Percentiles rank a stretch among this genome's conserved stretches.
phyloP scores from a whole-genome alignment of 2,113 vertebrate species.

The Onychostoma macrolepis region DNA sequence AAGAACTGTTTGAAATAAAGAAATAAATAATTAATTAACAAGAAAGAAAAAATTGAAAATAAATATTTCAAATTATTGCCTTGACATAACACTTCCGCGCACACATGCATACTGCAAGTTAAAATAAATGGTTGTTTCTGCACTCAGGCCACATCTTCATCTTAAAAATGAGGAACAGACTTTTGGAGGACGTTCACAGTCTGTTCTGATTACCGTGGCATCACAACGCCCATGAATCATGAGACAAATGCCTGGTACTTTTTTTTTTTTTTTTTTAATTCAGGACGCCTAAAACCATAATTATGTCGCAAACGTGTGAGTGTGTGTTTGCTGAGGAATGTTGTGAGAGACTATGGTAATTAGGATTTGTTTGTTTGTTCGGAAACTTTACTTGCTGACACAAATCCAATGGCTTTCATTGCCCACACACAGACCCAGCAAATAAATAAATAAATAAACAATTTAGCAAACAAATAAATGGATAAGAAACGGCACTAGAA shows the following conservation, averaged over 20 bases:
- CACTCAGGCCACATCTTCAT: not conserved
- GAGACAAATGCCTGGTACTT: not conserved
- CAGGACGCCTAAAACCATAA: not conserved
- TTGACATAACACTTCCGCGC: not conserved
- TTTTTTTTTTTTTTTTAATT: not conserved
- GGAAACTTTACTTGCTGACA: constrained; percentile 27
- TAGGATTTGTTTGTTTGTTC: constrained; percentile 23
- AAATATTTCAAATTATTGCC: not conserved
- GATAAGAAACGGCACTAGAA: constrained; percentile 4
- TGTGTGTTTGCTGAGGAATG: constrained; percentile 4
- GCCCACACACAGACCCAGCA: constrained; percentile 29
- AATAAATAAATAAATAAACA: constrained; percentile 30
- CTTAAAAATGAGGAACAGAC: not conserved
- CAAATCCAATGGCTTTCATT: constrained; percentile 9
- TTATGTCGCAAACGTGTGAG: not conserved
- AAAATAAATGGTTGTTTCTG: not conserved
- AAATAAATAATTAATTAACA: too few relatives aligned
- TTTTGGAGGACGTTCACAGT: not conserved
- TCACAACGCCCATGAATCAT: constrained; percentile 9
- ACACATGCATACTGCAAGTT: not conserved
- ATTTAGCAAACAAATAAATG: not conserved
- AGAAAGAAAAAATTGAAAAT: not conserved
- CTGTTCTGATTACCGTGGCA: not conserved
- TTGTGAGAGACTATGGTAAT: constrained; percentile 31
- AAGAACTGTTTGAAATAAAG: too few relatives aligned